Evolutionary conservation across 2,113 vertebrate genomes (phyloP), one percentile per base, ranked within the genome.

Genomic region (Tauraco erythrolophus): DNA sequence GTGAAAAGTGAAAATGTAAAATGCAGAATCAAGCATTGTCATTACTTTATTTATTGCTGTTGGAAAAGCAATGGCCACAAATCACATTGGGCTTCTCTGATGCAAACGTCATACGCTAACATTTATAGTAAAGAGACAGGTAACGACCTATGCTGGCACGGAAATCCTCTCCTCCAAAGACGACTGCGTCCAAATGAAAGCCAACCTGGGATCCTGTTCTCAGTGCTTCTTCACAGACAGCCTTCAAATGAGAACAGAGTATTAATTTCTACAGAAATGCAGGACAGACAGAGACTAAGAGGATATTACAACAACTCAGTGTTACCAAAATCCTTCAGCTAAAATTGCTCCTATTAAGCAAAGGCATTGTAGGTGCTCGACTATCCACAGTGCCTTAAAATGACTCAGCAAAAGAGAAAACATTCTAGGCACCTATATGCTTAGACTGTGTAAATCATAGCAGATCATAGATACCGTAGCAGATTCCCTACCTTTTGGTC

Each of bases 121-220:
- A 45, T 68, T 69, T 84, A 50, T 16, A 91, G 25, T 11, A 91
- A 96, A 88, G 21, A 92, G 31, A 39, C 48, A 95, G 82, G 68
- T 83, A 80, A 79, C 83, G 97, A 99, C 99, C 99, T 99, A 99
- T 99, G 97, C 99, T 99, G 98, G 99, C 99, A 95, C 99, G 99
- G 97, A 99, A 99, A 98, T 99, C 99, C 93, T 99, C 99, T 79
- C 99, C 99, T 98, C 99, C 99, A 93, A 99, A 99, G 95, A 99
- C 98, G 7, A 99, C 99, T 19, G 98, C 99, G 24, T 99, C 99
- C 94, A 99, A 99, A 94, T 98, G 98, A 91, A 99, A 98, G 82
- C 99, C 99, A 76, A 87, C 98, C 51, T 76, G 96, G 82, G 98
- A 98, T 76, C 99, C 98, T 4, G 94, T 94, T 62, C 87, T 97